These are phyloP conservation scores for Dendroctonus valens DNA, from an alignment of 1,140 invertebrate species.

Conservation along the genomic window DNA sequence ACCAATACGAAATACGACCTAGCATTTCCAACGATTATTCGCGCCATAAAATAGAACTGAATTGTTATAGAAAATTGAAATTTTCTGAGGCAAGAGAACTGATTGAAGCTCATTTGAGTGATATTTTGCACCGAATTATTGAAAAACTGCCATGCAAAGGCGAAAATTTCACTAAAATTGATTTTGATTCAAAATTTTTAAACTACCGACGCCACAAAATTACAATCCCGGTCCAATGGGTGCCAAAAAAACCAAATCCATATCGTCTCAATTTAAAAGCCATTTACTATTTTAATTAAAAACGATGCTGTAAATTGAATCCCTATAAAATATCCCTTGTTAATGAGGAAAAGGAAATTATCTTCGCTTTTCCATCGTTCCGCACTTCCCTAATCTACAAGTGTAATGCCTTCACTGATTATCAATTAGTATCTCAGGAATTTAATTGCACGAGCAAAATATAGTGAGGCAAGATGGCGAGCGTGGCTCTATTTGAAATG, in stretches of 20 bases:
- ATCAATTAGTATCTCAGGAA: constrained; percentile 30
- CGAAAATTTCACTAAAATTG: too few species aligned
- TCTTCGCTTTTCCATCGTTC: constrained; percentile 5
- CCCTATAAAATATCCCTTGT: constrained; percentile 31
- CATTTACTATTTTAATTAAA: constrained; percentile 32
- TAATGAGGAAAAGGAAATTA: constrained; percentile 30
- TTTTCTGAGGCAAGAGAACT: too few species aligned
- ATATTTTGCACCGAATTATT: too few species aligned
- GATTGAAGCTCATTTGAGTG: too few species aligned
- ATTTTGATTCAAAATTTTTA: too few species aligned
- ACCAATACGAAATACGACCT: too few species aligned
- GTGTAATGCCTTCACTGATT: constrained; percentile 27
- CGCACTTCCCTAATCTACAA: constrained; percentile 21
- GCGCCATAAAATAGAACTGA: too few species aligned
- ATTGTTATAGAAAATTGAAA: too few species aligned
- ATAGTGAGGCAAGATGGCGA: neutral
- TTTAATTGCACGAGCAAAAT: constrained; percentile 12
- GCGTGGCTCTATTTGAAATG: neutral
- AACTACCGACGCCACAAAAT: too few species aligned
- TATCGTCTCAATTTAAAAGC: constrained; percentile 21
- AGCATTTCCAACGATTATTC: too few species aligned
- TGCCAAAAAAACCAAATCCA: neutral
- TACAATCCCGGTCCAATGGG: neutral
- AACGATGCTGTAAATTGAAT: constrained; percentile 20
- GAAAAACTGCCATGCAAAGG: too few species aligned